Base-by-base conservation (phyloP, 1,140 invertebrate species). In the Epicauta chinensis region DNA sequence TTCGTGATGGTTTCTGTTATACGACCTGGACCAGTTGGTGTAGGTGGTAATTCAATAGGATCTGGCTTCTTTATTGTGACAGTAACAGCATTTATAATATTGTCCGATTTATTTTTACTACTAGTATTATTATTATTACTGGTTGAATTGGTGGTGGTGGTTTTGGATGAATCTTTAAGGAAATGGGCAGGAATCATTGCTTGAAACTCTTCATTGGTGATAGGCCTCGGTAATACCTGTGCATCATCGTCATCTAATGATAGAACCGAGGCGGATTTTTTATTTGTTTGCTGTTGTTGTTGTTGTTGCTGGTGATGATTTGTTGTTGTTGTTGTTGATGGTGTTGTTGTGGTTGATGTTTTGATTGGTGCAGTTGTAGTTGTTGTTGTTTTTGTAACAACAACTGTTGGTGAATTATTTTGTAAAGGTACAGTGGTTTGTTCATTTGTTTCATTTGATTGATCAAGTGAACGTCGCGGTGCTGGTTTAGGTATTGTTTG, bases 1-100 rank as follows among this genome's bases (percentile, higher is more conserved):
- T 91, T 93, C 68, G 90, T 93, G 77, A 93, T 89, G 70, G 85
- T 89, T 78, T 94, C 91, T 60, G 89, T 93, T 75, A 90, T 84
- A 75, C 81, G 81, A 68, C 91, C 91, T 63, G 89, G 77, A 50
- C 83, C 79, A 47, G 83, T 87, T 41, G 90, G 89, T 42, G 89
- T 78, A 58, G 90, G 88, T 54, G 89, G 90, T 62, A 93, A 84
- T 62, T 81, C 79, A 61, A 81, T 76, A 66, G 77, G 73, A 63
- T 81, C 76, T 49, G 82, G 78, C 64, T 86, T 82, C 68, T 85
- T 85, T 63, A 87, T 86, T 50, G 83, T 86, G 48, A 86, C 80
- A 49, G 78, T 76, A 37, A 63, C 61, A 23, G 62, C 60, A 56
- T 62, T 34, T 34, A 12, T 34, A 9, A 12, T 34, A 34, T 34